Percentiles rank a stretch among this genome's conserved stretches.
phyloP scores from a whole-genome alignment of 2,797 vertebrate genomes.

The Hephaestus fuliginosus region DNA sequence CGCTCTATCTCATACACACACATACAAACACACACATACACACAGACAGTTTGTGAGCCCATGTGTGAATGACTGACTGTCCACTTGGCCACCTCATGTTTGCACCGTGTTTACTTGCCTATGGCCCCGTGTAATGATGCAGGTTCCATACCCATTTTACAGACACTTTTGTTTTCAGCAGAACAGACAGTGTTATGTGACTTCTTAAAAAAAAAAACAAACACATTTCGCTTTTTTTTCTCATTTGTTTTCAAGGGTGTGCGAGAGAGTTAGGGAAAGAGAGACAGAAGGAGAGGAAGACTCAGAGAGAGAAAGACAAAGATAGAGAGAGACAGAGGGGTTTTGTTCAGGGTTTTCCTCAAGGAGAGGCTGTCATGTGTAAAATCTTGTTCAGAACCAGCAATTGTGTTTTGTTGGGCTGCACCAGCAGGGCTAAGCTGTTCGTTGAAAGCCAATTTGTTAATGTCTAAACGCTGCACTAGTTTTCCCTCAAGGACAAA shows the following conservation, averaged over 20 bases:
- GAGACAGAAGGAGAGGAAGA: constrained; percentile 32
- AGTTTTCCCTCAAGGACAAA: constrained; percentile 76
- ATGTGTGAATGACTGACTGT: constrained; percentile 69
- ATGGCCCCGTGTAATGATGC: constrained; percentile 65
- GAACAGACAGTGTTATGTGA: constrained; percentile 19
- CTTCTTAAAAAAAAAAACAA: constrained; percentile 22
- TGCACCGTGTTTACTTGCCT: constrained; percentile 62
- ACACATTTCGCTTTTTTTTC: constrained; percentile 6
- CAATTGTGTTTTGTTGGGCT: constrained; percentile 70
- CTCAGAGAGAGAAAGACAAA: constrained; percentile 49
- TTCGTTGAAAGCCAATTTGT: constrained; percentile 84
- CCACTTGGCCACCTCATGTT: constrained; percentile 61
- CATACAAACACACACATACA: constrained; percentile 20
- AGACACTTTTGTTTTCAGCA: constrained; percentile 46
- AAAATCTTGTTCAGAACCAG: constrained; percentile 77
- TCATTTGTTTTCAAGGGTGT: constrained; percentile 29
- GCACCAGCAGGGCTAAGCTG: constrained; percentile 73
- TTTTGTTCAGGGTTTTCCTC: constrained; percentile 75
- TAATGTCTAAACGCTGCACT: constrained; percentile 79
- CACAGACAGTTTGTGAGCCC: constrained; percentile 28
- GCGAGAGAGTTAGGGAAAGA: constrained; percentile 18
- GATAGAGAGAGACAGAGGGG: constrained; percentile 66
- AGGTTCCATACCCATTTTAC: constrained; percentile 55
- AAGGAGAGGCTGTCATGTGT: constrained; percentile 77
- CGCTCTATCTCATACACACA: constrained; percentile 15